Conservation (phyloP, 2,888 invertebrate species). For the Coelogynopora nodosa region DNA sequence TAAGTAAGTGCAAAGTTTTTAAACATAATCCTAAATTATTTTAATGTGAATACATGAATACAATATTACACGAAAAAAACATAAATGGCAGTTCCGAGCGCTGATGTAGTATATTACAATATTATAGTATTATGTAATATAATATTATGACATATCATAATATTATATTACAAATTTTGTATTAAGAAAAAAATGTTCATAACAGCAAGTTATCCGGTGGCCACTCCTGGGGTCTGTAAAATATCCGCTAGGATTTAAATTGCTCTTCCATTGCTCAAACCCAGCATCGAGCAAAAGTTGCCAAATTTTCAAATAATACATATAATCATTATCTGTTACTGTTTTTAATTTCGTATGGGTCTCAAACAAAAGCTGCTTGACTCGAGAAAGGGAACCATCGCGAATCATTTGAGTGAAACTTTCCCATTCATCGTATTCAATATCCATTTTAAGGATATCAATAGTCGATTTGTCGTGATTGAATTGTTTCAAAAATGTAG, state of each 20-base stretch:
- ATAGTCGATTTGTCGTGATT: constrained; percentile 49
- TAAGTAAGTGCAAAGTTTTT: no score
- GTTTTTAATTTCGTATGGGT: no score
- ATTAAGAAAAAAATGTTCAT: constrained; percentile 29
- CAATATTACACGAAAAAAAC: no score
- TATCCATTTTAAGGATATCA: constrained; percentile 60
- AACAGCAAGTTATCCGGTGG: not conserved
- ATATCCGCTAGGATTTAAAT: constrained; percentile 53
- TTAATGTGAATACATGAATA: no score
- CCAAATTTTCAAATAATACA: constrained; percentile 51
- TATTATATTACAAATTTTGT: no score
- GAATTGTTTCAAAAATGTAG: not conserved
- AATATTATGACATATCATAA: no score
- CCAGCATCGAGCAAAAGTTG: constrained; percentile 50
- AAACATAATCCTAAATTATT: no score
- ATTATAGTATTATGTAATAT: no score
- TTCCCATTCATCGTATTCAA: constrained; percentile 60
- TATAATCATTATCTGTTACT: constrained; percentile 50
- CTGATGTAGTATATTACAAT: no score
- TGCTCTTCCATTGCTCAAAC: constrained; percentile 53
- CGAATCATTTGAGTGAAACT: constrained; percentile 50
- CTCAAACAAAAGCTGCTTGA: constrained; percentile 55
- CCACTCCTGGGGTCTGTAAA: constrained; percentile 45
- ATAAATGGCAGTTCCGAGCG: no score
- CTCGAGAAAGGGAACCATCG: constrained; percentile 50